These are phyloP conservation scores for Alsophila aescularia DNA, from an alignment of 2,888 invertebrate genomes.

Conservation along the genomic window DNA sequence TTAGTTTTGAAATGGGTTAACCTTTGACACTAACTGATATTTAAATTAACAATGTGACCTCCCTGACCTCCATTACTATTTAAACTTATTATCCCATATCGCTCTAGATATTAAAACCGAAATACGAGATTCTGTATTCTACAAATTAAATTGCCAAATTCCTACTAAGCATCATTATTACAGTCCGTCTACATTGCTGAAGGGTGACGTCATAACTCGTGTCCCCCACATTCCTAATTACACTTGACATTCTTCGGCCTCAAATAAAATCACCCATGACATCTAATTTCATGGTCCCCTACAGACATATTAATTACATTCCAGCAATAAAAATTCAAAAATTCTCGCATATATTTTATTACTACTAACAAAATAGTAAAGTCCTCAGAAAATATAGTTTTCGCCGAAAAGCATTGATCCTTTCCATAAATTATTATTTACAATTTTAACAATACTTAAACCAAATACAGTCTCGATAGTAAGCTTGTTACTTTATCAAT, in stretches of 20 bases:
- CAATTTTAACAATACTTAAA: conserved; percentile 51
- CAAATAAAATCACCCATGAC: conserved; percentile 51
- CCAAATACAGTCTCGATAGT: conserved; percentile 4
- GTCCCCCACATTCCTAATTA: conserved; percentile 52
- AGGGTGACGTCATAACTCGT: conserved; percentile 34
- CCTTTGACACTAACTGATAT: conserved; percentile 13
- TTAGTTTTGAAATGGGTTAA: conserved; percentile 14
- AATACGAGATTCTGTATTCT: conserved; percentile 13
- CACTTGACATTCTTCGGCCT: conserved; percentile 51
- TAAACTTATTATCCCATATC: conserved; percentile 20
- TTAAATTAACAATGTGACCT: conserved; percentile 21
- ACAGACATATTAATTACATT: conserved; percentile 38
- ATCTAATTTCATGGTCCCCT: conserved; percentile 31
- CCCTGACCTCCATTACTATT: conserved; percentile 18
- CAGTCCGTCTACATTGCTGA: conserved; percentile 13
- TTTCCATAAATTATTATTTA: conserved; percentile 70
- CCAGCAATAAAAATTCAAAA: conserved; percentile 19
- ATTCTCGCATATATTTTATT: conserved; percentile 65
- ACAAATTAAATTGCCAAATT: conserved; percentile 27
- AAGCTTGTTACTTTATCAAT: conserved; percentile 1
- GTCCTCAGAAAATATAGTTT: conserved; percentile 66
- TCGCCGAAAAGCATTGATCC: conserved; percentile 33
- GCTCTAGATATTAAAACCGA: conserved; percentile 9
- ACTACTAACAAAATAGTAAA: conserved; percentile 68
- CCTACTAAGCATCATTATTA: conserved; percentile 33